Evolutionary conservation across 2,888 invertebrate genomes (phyloP).

Genomic region (Amphimallon solstitiale): DNA sequence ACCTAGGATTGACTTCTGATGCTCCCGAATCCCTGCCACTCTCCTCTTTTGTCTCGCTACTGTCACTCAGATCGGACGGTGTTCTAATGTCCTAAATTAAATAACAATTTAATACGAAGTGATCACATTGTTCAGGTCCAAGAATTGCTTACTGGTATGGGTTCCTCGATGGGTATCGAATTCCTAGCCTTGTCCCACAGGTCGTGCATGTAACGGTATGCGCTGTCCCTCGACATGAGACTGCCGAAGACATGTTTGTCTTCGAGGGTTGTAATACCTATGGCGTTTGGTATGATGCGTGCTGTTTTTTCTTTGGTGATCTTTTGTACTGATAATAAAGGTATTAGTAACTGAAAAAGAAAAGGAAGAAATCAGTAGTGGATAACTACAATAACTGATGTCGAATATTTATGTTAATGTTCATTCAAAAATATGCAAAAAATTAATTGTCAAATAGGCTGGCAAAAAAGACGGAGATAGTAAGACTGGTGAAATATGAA

Average conservation of each 20-base stretch:
- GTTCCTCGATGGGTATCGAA: conserved; percentile 35
- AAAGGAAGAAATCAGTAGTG: no score
- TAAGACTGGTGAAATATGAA: no score
- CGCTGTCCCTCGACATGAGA: conserved; percentile 87
- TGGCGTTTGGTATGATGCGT: conserved; percentile 93
- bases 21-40: conserved; percentile 48
- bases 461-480: no score
- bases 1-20: conserved; percentile 42
- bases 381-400: no score
- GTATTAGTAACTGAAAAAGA: conserved; percentile 81
- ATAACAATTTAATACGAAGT: not conserved
- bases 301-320: conserved; percentile 95
- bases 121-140: not conserved
- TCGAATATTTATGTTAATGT: no score
- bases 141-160: conserved; percentile 32
- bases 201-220: conserved; percentile 86
- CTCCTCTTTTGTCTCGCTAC: conserved; percentile 51
- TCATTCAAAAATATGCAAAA: no score
- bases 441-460: no score
- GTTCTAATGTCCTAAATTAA: conserved; percentile 35
- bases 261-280: conserved; percentile 81
- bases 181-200: conserved; percentile 79
- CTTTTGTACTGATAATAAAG: conserved; percentile 83
- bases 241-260: conserved; percentile 92
- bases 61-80: conserved; percentile 50